Base-by-base conservation (phyloP, 2,888 invertebrate species). In the Nephrocerus scutellatus region DNA sequence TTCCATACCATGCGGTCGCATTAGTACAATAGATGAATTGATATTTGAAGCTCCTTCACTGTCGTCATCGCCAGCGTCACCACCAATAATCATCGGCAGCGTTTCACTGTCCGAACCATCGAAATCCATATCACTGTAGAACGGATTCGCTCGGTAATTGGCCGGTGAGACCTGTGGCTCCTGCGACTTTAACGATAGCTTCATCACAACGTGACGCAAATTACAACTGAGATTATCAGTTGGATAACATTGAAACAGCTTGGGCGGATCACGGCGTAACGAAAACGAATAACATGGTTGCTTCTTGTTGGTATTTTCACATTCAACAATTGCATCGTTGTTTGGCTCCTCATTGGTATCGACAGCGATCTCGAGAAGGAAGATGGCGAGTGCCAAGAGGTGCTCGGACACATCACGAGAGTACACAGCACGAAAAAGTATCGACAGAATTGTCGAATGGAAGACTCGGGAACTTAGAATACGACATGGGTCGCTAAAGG, bases 281-380 rank as follows among this genome's bases (percentile, higher is more conserved):
- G 60, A 52, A 30, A 60, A 56, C 12, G 57, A 53, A 43, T 58
- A 60, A 19, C 46, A 47, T 14, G 47, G 40, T 4, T 57, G 53
- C 1, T 54, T 49, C 16, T 56, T 57, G 8, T 54, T 44, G 43
- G 52, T 56, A 23, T 54, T 52, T 9, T 61, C 60, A 28, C 60
- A 61, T 33, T 65, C 64, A 1, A 59, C 63, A 30, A 65, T 54
- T 7, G 60, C 60, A 20, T 54, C 57, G 19, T 50, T 52, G 16
- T 51, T 57, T 5, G 50, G 50, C 35, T 63, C 58, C 18, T 54
- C 51, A 38, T 59, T 61, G 4, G 47, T 49, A 37, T 56, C 52
- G 6, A 89, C 78, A 20, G 88, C 84, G 66, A 90, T 82, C 66
- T 90, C 87, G 44, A 96, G 71, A 41, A 96, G 75, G 66, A 89